A percentile compares a stretch with the other conserved stretches of the same genome.
phyloP scores from a whole-genome alignment of 2,113 vertebrate genomes.

The Chauna torquata region DNA sequence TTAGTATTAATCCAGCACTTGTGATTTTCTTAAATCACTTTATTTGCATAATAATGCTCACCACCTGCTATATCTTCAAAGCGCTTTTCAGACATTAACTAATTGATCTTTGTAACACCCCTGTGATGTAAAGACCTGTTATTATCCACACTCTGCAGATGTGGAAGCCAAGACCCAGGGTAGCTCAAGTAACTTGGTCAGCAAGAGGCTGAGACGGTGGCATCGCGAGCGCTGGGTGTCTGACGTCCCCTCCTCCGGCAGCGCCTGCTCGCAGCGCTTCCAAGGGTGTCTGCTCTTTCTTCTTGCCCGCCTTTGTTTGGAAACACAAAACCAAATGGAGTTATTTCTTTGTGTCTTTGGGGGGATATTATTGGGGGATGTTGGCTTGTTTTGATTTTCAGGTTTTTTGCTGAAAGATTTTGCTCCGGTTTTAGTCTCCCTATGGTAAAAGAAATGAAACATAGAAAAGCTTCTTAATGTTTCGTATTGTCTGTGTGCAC shows the following conservation, averaged over 20 bases:
- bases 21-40: conserved; percentile 66
- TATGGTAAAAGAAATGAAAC: not conserved
- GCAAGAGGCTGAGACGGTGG: not conserved
- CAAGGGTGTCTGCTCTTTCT: not conserved
- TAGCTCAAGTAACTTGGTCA: conserved; percentile 19
- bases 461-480: not conserved
- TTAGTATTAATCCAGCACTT: conserved; percentile 67
- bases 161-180: conserved; percentile 12
- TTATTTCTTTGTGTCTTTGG: not conserved
- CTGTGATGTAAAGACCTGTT: conserved; percentile 58
- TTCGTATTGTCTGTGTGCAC: not conserved
- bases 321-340: not conserved
- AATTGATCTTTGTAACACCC: conserved; percentile 62
- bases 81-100: conserved; percentile 61
- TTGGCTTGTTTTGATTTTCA: conserved; percentile 6
- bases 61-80: conserved; percentile 68
- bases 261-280: not conserved
- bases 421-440: not conserved
- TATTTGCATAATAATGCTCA: conserved; percentile 62
- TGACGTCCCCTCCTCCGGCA: not conserved
- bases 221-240: rapidly evolving
- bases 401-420: not conserved
- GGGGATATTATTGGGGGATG: not conserved
- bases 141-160: conserved; percentile 54
- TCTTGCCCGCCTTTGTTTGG: not conserved